phyloP scores from a whole-genome alignment of 1,140 invertebrate species.

The Pseudomyrmex pallidus region DNA sequence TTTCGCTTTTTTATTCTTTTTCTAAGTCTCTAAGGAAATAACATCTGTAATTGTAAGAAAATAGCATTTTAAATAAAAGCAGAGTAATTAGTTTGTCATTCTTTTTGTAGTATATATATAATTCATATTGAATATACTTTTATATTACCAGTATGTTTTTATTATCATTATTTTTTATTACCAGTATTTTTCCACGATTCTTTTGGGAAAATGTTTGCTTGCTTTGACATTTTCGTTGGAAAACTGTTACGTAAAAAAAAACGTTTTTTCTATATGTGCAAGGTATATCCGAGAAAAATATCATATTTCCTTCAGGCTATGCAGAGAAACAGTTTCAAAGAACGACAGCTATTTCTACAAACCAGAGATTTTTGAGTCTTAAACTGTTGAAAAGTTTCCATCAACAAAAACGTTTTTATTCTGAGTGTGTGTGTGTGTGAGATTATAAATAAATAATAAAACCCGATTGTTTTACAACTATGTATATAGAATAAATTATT shows the following conservation, averaged over 20 bases:
- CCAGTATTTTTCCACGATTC: constrained; percentile 9
- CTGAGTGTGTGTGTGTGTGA: neutral
- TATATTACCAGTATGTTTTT: constrained; percentile 1
- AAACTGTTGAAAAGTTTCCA: constrained; percentile 6
- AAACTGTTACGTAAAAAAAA: constrained; percentile 37
- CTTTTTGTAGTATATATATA: neutral
- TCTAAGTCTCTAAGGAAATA: constrained; percentile 15
- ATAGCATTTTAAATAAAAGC: constrained; percentile 33
- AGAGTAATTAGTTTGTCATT: neutral
- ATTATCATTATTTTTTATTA: neutral
- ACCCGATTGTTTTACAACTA: neutral
- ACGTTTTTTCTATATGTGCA: constrained; percentile 1
- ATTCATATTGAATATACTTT: too few relatives aligned
- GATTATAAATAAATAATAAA: constrained; percentile 3
- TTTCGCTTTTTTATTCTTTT: neutral
- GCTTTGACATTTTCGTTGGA: constrained; percentile 38
- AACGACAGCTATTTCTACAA: constrained; percentile 19
- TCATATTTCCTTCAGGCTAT: constrained; percentile 34
- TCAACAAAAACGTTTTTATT: neutral
- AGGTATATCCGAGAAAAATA: constrained; percentile 33
- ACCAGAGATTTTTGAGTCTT: constrained; percentile 9
- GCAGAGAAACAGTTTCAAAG: constrained; percentile 18
- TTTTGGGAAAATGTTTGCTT: constrained; percentile 22
- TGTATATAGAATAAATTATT: neutral
- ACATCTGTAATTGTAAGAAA: constrained; percentile 7